Evolutionary conservation across 1,140 invertebrate species (phyloP), one percentile per base, ranked within the genome.

Genomic region (Listronotus oregonensis): DNA sequence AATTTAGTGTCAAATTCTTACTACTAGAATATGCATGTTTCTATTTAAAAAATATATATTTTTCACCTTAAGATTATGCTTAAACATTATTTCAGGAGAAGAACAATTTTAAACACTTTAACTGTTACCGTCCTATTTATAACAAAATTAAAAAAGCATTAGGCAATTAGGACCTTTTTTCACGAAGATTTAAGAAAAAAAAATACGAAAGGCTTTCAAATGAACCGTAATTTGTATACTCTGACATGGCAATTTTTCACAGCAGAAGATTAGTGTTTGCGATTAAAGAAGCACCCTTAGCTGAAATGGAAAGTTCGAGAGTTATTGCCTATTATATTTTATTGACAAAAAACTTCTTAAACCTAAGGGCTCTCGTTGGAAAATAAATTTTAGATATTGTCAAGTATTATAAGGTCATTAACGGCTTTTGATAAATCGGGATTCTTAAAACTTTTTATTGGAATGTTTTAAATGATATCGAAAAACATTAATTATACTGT

Each of bases 321-420:
- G 66, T 71, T 71, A 71, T 71, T 55, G 69, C 62, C 69, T 66
- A 71, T 71, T 71, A 71, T 69, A 69, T 66, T 62, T 69, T 71
- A 71, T 71, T 71, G 66, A 71, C 69, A 71, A 64, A 57, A n/a
- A 64, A 67, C 32, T 55, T 34, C 50, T 55, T 15, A n/a, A 10
- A 31, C 17, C 31, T 11, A n/a, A 14, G 18, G 12, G 17, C 21
- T 18, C 14, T 21, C 21, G 21, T 3, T 27, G 21, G 21, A 27
- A 27, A 27, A 27, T 27, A 27, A 27, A 27, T 27, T 27, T 27
- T 27, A 37, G 34, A 37, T 37, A 37, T 37, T 37, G 34, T 37
- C 34, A 12, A 37, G 34, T 10, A 37, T 37, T 37, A 37, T 37
- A 37, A 37, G 34, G 11, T 37, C 34, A 37, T 37, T 37, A 37